A percentile compares a stretch with the other conserved stretches of the same genome.
These are phyloP conservation scores for Corythornis vintsioides DNA, from an alignment of 2,113 vertebrate genomes.

Conservation along the genomic window DNA sequence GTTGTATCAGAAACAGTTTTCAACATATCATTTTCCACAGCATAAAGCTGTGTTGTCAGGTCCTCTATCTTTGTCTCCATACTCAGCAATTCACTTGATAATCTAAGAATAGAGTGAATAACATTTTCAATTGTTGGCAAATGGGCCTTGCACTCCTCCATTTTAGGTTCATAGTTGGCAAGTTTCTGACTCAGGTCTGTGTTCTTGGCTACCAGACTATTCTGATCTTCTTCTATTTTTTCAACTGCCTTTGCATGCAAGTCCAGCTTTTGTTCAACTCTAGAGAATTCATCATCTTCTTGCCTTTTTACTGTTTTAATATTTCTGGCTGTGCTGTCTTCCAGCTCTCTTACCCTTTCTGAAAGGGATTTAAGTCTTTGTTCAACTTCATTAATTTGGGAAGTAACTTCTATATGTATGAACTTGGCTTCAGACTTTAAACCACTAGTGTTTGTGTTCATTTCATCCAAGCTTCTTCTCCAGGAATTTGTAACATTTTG, in stretches of 20 bases:
- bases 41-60: conserved; percentile 81
- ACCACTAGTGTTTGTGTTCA: conserved; percentile 73
- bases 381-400: conserved; percentile 85
- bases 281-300: conserved; percentile 85
- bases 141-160: conserved; percentile 81
- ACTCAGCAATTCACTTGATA: conserved; percentile 80
- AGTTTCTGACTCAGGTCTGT: conserved; percentile 77
- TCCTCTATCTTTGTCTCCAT: conserved; percentile 83
- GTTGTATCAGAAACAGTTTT: conserved; percentile 81
- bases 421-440: conserved; percentile 83
- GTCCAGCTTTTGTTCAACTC: conserved; percentile 77
- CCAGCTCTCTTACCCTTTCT: conserved; percentile 85
- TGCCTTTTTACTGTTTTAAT: conserved; percentile 84
- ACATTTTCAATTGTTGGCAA: conserved; percentile 86
- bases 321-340: conserved; percentile 89
- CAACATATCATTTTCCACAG: conserved; percentile 85
- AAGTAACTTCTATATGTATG: conserved; percentile 79
- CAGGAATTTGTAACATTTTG: conserved; percentile 83
- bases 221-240: conserved; percentile 79
- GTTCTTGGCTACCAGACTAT: conserved; percentile 69
- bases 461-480: conserved; percentile 78
- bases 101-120: conserved; percentile 83
- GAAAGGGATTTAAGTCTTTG: conserved; percentile 77
- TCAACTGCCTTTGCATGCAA: conserved; percentile 77
- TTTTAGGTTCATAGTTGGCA: conserved; percentile 76